A percentile compares a stretch with the other conserved stretches of the same genome.
These are phyloP conservation scores for Malacoctenus gilli DNA, from an alignment of 2,797 vertebrate genomes.

Conservation along the genomic window DNA sequence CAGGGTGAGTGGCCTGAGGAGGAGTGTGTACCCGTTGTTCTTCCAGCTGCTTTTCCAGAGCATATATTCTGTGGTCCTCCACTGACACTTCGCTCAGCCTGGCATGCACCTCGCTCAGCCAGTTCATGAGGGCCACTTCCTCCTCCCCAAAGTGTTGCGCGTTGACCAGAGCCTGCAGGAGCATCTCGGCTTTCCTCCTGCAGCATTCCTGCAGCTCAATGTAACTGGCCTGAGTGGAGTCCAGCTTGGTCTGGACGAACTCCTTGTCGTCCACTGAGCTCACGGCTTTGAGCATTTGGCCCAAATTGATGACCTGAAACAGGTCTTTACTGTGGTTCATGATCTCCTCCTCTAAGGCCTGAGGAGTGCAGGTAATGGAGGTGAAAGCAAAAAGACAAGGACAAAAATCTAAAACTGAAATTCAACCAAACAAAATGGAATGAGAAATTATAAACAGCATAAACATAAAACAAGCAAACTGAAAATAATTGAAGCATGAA, in stretches of 20 bases:
- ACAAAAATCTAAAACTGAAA: conserved; percentile 43
- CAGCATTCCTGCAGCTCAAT: conserved; percentile 93
- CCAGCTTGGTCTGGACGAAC: conserved; percentile 92
- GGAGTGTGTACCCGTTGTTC: conserved; percentile 91
- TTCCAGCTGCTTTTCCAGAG: conserved; percentile 88
- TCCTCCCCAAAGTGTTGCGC: conserved; percentile 96
- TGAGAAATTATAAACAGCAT: conserved; percentile 48
- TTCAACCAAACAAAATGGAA: conserved; percentile 64
- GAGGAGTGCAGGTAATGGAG: conserved; percentile 57
- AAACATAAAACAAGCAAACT: conserved; percentile 38
- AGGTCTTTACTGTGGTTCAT: conserved; percentile 90
- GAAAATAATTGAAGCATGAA: conserved; percentile 26
- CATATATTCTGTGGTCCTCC: conserved; percentile 86
- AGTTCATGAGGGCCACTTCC: conserved; percentile 97
- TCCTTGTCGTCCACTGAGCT: conserved; percentile 95
- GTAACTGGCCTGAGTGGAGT: conserved; percentile 87
- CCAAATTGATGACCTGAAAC: conserved; percentile 90
- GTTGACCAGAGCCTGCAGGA: conserved; percentile 93
- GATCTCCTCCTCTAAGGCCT: conserved; percentile 95
- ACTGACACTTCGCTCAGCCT: conserved; percentile 87
- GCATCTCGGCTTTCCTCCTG: conserved; percentile 89
- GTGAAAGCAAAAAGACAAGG: conserved; percentile 57
- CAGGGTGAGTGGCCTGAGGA: conserved; percentile 68
- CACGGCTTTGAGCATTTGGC: conserved; percentile 90
- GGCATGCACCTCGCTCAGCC: conserved; percentile 90